Evolutionary conservation across 2,113 vertebrate genomes (phyloP).

Genomic region (Scartelaos histophorus): DNA sequence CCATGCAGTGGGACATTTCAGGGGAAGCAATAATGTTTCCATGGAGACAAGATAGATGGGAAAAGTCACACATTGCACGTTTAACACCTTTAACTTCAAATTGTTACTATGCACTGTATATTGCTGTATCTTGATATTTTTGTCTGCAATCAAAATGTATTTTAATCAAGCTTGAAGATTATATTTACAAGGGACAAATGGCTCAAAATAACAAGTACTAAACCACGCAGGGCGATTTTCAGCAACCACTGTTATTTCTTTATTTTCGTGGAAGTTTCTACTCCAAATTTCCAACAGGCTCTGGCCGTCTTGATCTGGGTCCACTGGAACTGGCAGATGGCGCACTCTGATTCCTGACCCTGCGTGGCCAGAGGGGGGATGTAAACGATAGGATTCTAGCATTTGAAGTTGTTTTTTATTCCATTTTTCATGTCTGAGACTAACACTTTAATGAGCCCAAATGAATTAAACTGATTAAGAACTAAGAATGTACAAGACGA

Average conservation of each 20-base stretch:
- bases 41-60: no score
- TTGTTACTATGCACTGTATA: no score
- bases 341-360: not conserved
- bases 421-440: not conserved
- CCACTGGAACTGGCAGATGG: not conserved
- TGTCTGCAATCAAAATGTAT: no score
- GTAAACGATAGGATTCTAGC: not conserved
- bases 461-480: not conserved
- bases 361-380: not conserved
- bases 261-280: not conserved
- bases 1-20: no score
- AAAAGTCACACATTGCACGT: no score
- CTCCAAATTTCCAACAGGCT: not conserved
- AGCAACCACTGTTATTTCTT: not conserved
- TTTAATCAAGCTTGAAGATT: no score
- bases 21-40: no score
- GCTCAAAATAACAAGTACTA: no score
- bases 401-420: not conserved
- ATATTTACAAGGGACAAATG: no score
- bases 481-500: not conserved
- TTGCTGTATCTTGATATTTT: no score
- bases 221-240: not conserved
- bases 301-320: not conserved
- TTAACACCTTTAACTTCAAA: no score
- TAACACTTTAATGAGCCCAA: not conserved